Evolutionary conservation across 2,113 vertebrate genomes (phyloP).

Genomic region (Prochilodus magdalenae): DNA sequence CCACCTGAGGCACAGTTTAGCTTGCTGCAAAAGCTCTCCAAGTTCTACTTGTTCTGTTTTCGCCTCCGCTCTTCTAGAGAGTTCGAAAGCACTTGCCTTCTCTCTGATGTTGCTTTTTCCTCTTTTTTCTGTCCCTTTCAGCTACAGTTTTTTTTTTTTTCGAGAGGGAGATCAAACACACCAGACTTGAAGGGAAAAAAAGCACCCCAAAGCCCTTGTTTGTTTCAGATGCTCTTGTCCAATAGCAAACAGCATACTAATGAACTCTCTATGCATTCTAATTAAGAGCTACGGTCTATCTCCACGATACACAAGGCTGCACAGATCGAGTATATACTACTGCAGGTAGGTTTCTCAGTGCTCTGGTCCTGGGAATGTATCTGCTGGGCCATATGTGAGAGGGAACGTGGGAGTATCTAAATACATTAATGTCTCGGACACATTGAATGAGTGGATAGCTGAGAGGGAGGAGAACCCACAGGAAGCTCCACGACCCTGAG

Average conservation of each 20-base stretch:
- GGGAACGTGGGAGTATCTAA: constrained; percentile 15
- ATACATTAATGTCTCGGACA: constrained; percentile 33
- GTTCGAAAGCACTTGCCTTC: not conserved
- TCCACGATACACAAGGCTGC: constrained; percentile 37
- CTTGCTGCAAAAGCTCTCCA: constrained; percentile 8
- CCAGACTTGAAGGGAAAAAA: constrained; percentile 35
- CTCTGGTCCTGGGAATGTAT: constrained; percentile 26
- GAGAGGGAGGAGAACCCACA: constrained; percentile 19
- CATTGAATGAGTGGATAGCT: constrained; percentile 26
- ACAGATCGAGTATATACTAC: not conserved
- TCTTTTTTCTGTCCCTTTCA: not conserved
- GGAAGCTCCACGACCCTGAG: constrained; percentile 21
- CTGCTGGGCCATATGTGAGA: not conserved
- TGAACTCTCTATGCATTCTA: constrained; percentile 49
- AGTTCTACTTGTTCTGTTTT: constrained; percentile 9
- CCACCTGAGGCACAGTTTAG: constrained; percentile 13
- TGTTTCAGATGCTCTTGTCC: constrained; percentile 32
- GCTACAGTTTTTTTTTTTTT: constrained; percentile 31
- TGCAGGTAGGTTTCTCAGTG: constrained; percentile 34
- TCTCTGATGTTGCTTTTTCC: constrained; percentile 13
- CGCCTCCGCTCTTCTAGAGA: not conserved
- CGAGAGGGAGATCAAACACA: constrained; percentile 46
- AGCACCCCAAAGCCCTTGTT: constrained; percentile 16
- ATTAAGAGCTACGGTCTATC: constrained; percentile 51
- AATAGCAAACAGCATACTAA: constrained; percentile 51